These are phyloP conservation scores for Bubo bubo DNA, from an alignment of 2,113 vertebrate genomes.

Conservation along the genomic window DNA sequence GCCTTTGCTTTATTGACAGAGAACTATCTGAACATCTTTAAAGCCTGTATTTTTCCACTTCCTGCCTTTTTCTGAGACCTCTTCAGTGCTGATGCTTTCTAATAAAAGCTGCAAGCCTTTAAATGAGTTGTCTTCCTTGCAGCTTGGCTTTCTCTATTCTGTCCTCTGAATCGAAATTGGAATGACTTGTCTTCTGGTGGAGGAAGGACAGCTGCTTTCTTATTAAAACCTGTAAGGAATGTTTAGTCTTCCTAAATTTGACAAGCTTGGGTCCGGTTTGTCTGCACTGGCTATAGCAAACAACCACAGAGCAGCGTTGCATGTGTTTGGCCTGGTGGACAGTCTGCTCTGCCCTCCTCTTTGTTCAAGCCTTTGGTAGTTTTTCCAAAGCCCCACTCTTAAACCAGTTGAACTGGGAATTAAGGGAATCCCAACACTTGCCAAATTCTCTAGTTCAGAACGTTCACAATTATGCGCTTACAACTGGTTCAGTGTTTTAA, in stretches of 20 bases:
- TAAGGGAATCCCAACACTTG: not conserved
- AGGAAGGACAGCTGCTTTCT: not conserved
- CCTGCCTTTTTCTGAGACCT: not conserved
- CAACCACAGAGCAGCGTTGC: accelerated
- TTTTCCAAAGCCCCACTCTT: not conserved
- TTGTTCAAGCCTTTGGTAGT: no score
- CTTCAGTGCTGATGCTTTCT: not conserved
- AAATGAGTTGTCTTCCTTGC: not conserved
- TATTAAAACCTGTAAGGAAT: accelerated
- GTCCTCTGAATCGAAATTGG: not conserved
- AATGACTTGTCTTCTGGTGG: not conserved
- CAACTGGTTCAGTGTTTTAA: not conserved
- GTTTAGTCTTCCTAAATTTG: accelerated
- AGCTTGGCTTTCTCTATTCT: not conserved
- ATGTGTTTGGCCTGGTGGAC: accelerated
- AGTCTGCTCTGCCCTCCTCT: no score
- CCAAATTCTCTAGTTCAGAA: not conserved
- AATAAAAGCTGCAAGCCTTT: not conserved
- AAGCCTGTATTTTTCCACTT: not conserved
- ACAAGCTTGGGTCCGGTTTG: not conserved
- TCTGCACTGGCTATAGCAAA: not conserved
- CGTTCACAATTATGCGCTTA: not conserved
- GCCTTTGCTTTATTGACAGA: not conserved
- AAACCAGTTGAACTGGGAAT: not conserved
- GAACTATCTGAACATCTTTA: not conserved